phyloP scores from a whole-genome alignment of 2,113 vertebrate species.

The Gallinago media region DNA sequence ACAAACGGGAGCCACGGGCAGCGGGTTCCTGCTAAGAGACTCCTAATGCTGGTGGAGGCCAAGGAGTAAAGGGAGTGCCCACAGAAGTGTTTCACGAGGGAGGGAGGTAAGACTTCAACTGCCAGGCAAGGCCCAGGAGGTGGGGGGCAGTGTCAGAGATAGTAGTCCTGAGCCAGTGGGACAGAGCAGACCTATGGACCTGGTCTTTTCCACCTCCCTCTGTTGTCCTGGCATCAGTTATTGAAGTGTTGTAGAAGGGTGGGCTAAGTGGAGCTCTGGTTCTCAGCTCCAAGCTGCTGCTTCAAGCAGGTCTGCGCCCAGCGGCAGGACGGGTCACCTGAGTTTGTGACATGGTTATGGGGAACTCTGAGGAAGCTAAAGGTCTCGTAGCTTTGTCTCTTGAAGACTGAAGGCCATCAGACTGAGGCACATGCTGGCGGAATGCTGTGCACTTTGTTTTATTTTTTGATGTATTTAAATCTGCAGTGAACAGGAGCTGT shows the following conservation, averaged over 20 bases:
- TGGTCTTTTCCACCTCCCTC: neutral
- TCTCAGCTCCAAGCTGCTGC: too few species aligned
- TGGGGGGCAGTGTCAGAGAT: neutral
- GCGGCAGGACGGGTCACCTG: too few species aligned
- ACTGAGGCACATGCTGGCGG: neutral
- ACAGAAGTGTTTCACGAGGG: accelerated
- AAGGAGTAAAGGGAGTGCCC: neutral
- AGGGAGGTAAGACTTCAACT: neutral
- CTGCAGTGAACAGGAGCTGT: neutral
- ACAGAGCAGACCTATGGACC: neutral
- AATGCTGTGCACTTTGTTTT: accelerated
- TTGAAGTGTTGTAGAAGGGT: accelerated
- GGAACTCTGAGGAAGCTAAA: neutral
- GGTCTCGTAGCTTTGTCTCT: neutral
- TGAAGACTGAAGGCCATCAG: neutral
- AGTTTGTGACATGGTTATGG: neutral
- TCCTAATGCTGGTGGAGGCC: neutral
- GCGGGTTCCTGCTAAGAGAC: neutral
- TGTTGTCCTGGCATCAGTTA: neutral
- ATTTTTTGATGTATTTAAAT: neutral
- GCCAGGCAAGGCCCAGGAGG: neutral
- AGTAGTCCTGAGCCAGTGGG: neutral
- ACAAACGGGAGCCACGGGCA: neutral
- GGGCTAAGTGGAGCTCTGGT: neutral
- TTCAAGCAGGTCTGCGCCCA: neutral